Conservation (phyloP, 2,888 invertebrate species). For the Meiosimyza platycephala region DNA sequence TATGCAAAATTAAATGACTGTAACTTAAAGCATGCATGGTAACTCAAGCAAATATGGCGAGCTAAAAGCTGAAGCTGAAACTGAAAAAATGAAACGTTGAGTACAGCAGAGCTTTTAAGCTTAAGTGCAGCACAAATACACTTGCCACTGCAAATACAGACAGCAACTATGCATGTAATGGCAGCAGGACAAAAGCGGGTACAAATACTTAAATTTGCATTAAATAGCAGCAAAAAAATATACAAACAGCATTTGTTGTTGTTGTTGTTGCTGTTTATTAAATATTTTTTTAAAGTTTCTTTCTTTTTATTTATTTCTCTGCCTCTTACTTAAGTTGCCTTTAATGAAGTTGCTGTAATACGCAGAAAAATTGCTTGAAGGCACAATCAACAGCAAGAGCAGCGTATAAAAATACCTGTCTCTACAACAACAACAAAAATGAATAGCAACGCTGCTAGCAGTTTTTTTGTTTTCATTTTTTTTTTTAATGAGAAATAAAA, state of each 20-base stretch:
- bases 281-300: conserved; percentile 29
- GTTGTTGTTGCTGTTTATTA: conserved; percentile 28
- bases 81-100: neutral
- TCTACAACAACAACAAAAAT: too few relatives aligned
- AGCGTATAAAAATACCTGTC: neutral
- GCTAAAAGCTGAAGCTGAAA: conserved; percentile 46
- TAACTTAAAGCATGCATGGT: too few relatives aligned
- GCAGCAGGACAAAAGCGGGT: conserved; percentile 25
- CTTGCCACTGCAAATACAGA: conserved; percentile 57
- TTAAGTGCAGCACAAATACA: conserved; percentile 60
- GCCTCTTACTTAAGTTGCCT: conserved; percentile 54
- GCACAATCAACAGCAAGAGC: conserved; percentile 10
- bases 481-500: conserved; percentile 48
- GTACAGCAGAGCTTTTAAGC: conserved; percentile 27
- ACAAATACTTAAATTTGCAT: conserved; percentile 32
- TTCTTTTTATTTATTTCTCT: conserved; percentile 34
- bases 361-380: conserved; percentile 30
- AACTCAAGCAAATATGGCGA: too few relatives aligned
- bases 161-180: conserved; percentile 45
- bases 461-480: neutral
- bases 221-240: conserved; percentile 26
- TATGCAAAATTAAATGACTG: too few relatives aligned
- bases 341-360: conserved; percentile 58
- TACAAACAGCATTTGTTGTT: conserved; percentile 9
- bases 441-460: neutral